A percentile compares a stretch with the other conserved stretches of the same genome.
Evolutionary conservation across 2,113 vertebrate species (phyloP).

Genomic region (Raphicerus campestris): DNA sequence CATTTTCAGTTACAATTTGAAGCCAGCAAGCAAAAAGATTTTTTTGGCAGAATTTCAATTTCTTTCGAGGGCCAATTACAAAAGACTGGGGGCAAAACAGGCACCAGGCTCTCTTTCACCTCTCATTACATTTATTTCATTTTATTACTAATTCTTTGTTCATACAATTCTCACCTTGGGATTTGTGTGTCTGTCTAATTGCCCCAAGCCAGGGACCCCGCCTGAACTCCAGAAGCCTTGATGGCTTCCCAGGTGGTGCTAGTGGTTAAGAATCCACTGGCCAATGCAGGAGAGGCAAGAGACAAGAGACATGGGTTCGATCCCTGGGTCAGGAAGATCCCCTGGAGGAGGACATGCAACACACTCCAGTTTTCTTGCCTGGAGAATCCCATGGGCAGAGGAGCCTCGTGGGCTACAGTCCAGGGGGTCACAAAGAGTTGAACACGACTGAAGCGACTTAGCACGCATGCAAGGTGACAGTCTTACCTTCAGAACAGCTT

Average conservation of each 20-base stretch:
- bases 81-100: slow-evolving; percentile 67
- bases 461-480: neutral
- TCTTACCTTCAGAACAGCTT: slow-evolving; percentile 65
- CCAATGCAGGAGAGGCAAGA: neutral
- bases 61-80: slow-evolving; percentile 77
- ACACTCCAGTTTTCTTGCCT: neutral
- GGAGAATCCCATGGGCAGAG: neutral
- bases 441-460: neutral
- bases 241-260: neutral
- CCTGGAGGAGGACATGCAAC: neutral
- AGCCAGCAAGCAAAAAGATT: slow-evolving; percentile 70
- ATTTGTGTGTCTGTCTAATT: slow-evolving; percentile 76
- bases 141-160: slow-evolving; percentile 81
- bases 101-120: slow-evolving; percentile 70
- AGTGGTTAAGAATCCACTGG: neutral
- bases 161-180: slow-evolving; percentile 79
- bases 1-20: slow-evolving; percentile 58
- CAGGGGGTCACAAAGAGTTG: neutral
- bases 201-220: slow-evolving; percentile 70
- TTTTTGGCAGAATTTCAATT: slow-evolving; percentile 73
- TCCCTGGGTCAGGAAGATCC: neutral
- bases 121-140: slow-evolving; percentile 77
- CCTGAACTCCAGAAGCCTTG: slow-evolving; percentile 68
- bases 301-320: neutral
- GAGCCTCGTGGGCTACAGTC: neutral